Base-by-base conservation (phyloP, 2,888 invertebrate genomes). In the Boloria selene region DNA sequence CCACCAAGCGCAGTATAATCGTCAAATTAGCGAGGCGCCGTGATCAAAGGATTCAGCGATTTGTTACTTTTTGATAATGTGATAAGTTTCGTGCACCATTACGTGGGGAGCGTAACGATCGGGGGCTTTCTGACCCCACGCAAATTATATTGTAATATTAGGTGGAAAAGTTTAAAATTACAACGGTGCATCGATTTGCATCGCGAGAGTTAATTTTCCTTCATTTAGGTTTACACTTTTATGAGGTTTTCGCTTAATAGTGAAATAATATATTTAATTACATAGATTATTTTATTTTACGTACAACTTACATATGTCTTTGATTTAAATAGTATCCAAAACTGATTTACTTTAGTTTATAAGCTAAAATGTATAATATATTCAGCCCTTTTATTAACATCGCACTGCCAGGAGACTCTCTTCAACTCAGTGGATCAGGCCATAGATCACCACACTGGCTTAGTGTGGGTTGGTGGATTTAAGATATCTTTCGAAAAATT, bases 1-100 rank as follows among this genome's bases (percentile, higher is more conserved):
- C 31, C 31, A 64, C 65, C 70, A 61, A 49, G 64, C 66, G 70
- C 69, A 74, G 81, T 81, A 86, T 91, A 90, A 91, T 90, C 85
- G 90, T 86, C 85, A 79, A 89, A 90, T 90, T 89, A 90, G 86
- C 86, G 84, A 80, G 77, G 73, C 79, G 77, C 73, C 69, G 74
- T 84, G 87, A 90, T 90, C 90, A 91, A 90, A 90, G 90, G 90
- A 88, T 87, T 84, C 85, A 81, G 74, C 84, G 86, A 87, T 87
- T 90, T 87, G 87, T 80, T 84, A 87, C 90, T 85, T 90, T 90
- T 88, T 86, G 84, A 90, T 91, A 89, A 90, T 87, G 89, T 85
- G 90, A 90, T 91, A 91, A 90, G 84, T 90, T 88, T 86, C 84
- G 86, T 84, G 86, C 82, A 77, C 86, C 83, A 88, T 90, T 88